Base-by-base conservation (phyloP, 2,113 vertebrate genomes). In the Burhinus oedicnemus region DNA sequence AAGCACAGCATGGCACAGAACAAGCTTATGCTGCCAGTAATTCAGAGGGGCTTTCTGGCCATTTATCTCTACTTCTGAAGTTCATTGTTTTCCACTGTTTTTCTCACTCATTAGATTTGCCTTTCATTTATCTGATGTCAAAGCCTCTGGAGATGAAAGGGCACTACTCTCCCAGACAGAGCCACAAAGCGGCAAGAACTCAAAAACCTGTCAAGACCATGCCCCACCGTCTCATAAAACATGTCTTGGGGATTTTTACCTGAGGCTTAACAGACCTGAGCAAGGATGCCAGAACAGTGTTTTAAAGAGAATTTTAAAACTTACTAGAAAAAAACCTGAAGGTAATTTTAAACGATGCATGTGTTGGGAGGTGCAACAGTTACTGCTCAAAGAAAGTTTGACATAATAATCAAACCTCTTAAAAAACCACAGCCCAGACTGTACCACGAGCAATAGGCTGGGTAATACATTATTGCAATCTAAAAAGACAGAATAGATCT, bases 41-140 rank as follows among this genome's bases (percentile, higher is more conserved):
- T 91, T 97, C 94, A 89, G 84, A 95, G 25, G 36, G 89, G 51
- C 78, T 95, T 95, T 96, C 87, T 96, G 57, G 65, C 74, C 83
- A 85, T 95, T 95, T 97, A 79, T 91, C 83, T 89, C 87, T 32
- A 58, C 89, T 94, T 97, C 95, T 97, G 58, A 97, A 97, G 95
- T 94, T 95, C 95, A 96, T 97, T 97, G 96, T 97, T 94, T 97
- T 82, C 87, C 87, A 91, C 52, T 97, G 93, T 93, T 96, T 95
- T 95, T 71, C 91, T 79, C 87, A 54, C 83, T 95, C 89, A 95
- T 95, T 93, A 94, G 87, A 91, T 80, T 65, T 94, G 91, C 70
- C 45, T 92, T 95, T 95, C 88, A 91, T 94, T 97, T 94, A 95
- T 89, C 89, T 87, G 45, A 84, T 95, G 95, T 91, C 91, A 95